Conservation (phyloP, 2,888 invertebrate species). For the Dicyrtoma fusca region DNA sequence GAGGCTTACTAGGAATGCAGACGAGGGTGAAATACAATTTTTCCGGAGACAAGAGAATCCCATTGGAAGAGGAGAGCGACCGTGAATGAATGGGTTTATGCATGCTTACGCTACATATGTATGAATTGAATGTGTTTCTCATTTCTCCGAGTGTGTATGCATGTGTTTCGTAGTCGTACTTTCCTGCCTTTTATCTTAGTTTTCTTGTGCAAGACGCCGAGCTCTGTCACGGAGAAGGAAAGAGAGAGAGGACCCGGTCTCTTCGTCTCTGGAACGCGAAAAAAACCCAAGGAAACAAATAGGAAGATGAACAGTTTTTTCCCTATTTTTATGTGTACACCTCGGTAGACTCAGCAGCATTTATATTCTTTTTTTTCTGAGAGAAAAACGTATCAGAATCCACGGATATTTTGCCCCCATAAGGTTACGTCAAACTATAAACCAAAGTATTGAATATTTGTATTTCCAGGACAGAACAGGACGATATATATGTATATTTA, state of each 20-base stretch:
- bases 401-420: not conserved
- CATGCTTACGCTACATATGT: constrained; percentile 23
- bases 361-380: constrained; percentile 5
- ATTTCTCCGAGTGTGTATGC: constrained; percentile 1
- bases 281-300: not conserved
- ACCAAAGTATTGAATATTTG: not conserved
- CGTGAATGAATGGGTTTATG: constrained; percentile 34
- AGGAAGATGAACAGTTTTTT: constrained; percentile 17
- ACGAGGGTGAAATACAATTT: constrained; percentile 34
- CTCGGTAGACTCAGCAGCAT: not conserved
- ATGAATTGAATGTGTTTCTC: constrained; percentile 18
- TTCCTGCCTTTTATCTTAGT: constrained; percentile 6
- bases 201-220: not conserved
- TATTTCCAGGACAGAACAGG: not conserved
- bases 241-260: not conserved
- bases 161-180: not conserved
- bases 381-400: too few relatives aligned
- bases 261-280: not conserved
- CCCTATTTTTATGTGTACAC: not conserved
- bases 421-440: not conserved
- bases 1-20: constrained; percentile 26
- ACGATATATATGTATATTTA: not conserved
- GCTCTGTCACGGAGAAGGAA: constrained; percentile 4
- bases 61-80: constrained; percentile 29
- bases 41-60: constrained; percentile 30